Percentiles rank a stretch among this genome's conserved stretches.
Evolutionary conservation across 2,113 vertebrate species (phyloP).

Genomic region (Sinocyclocheilus maitianheensis): DNA sequence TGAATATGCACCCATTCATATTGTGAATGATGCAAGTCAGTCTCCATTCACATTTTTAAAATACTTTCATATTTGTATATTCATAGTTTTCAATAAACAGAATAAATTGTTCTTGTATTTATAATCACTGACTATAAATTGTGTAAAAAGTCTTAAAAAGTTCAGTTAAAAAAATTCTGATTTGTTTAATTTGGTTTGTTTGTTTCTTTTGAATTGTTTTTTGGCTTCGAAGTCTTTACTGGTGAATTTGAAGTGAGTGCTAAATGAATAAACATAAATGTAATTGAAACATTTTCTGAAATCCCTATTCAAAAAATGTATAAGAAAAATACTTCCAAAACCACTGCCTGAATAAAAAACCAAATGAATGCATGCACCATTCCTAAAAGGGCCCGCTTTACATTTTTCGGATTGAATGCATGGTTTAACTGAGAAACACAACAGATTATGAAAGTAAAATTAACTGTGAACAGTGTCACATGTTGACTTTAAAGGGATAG

Average conservation of each 20-base stretch:
- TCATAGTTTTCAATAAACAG: neutral
- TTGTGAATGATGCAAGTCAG: neutral
- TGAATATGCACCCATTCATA: neutral
- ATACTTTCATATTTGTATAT: neutral
- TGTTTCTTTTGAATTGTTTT: too few species aligned
- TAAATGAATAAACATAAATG: too few species aligned
- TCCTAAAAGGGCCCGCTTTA: neutral
- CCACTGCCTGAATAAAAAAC: neutral
- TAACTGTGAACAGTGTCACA: neutral
- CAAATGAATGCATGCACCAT: neutral
- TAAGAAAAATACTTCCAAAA: neutral
- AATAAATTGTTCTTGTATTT: neutral
- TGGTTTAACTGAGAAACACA: neutral
- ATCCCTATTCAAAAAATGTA: neutral
- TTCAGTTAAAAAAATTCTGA: too few species aligned
- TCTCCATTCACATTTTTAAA: neutral
- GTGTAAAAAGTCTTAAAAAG: too few species aligned
- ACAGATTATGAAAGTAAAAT: neutral
- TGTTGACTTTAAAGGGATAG: neutral
- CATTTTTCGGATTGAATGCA: neutral
- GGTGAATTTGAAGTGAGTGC: neutral
- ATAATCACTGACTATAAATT: neutral
- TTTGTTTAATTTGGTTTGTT: too few species aligned
- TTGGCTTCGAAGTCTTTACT: neutral
- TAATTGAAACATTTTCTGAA: neutral